These are phyloP conservation scores for Austrolebias charrua DNA, from an alignment of 2,797 vertebrate species.

Conservation along the genomic window DNA sequence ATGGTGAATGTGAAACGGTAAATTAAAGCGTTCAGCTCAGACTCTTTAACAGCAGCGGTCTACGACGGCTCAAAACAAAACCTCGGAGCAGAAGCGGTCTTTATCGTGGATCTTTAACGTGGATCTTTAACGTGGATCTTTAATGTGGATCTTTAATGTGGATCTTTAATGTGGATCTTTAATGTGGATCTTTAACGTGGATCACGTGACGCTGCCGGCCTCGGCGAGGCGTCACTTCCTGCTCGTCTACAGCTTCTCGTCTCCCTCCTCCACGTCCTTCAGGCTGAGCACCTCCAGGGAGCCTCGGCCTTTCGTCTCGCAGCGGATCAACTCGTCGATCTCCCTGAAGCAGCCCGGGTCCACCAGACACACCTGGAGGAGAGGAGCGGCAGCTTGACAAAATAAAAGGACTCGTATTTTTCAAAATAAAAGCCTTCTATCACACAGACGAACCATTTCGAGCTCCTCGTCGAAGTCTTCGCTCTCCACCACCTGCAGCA, in stretches of 20 bases:
- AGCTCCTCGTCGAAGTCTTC: slow-evolving; percentile 92
- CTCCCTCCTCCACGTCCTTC: slow-evolving; percentile 97
- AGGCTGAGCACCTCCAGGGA: slow-evolving; percentile 91
- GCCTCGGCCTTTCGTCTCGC: slow-evolving; percentile 92
- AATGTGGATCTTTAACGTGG: background rate
- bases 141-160: too few relatives aligned
- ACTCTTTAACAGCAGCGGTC: slow-evolving; percentile 1
- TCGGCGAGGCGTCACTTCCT: too few relatives aligned
- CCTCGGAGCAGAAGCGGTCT: background rate
- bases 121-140: too few relatives aligned
- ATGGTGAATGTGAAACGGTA: too few relatives aligned
- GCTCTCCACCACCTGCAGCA: slow-evolving; percentile 90
- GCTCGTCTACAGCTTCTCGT: slow-evolving; percentile 86
- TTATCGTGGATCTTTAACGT: too few relatives aligned
- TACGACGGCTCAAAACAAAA: background rate
- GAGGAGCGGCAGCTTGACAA: background rate
- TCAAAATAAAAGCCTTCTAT: too few relatives aligned
- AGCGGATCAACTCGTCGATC: slow-evolving; percentile 94
- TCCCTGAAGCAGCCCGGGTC: slow-evolving; percentile 97
- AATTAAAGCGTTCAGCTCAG: too few relatives aligned
- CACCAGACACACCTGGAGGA: slow-evolving; percentile 88
- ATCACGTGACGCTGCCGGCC: too few relatives aligned
- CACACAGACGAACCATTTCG: slow-evolving; percentile 83
- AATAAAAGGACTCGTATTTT: background rate
- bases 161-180: too few relatives aligned